Percentiles rank a stretch among this genome's conserved stretches.
These are phyloP conservation scores for Magallana nippona DNA, from an alignment of 2,888 invertebrate genomes.

Conservation along the genomic window DNA sequence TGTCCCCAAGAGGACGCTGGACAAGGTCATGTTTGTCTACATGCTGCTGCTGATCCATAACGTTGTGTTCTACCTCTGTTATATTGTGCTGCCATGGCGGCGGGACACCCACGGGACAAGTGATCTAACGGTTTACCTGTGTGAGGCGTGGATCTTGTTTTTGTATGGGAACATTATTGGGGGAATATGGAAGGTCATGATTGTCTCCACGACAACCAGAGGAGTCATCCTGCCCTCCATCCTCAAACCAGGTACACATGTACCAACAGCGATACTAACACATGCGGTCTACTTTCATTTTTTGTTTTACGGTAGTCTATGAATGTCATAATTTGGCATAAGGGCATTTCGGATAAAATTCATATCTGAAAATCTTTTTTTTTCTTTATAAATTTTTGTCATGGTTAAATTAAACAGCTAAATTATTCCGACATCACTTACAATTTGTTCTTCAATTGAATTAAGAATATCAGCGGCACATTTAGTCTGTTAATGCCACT, in stretches of 20 bases:
- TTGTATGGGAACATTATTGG: slow-evolving; percentile 88
- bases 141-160: slow-evolving; percentile 79
- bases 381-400: neutral
- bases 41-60: slow-evolving; percentile 42
- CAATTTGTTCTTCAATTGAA: too few relatives aligned
- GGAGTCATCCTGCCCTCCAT: slow-evolving; percentile 46
- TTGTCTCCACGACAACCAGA: slow-evolving; percentile 84
- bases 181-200: slow-evolving; percentile 88
- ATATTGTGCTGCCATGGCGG: slow-evolving; percentile 43
- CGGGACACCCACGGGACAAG: slow-evolving; percentile 26
- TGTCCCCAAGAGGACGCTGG: slow-evolving; percentile 16
- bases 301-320: neutral
- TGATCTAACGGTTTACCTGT: slow-evolving; percentile 14
- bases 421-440: too few relatives aligned
- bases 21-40: slow-evolving; percentile 40
- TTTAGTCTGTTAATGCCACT: too few relatives aligned
- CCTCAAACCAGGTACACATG: slow-evolving; percentile 41
- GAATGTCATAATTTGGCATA: neutral
- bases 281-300: neutral
- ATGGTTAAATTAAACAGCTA: too few relatives aligned
- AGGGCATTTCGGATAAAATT: too few relatives aligned
- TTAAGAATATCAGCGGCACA: too few relatives aligned
- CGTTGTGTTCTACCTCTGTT: slow-evolving; percentile 33
- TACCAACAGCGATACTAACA: neutral
- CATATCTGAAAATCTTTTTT: too few relatives aligned